Evolutionary conservation across 2,888 invertebrate species (phyloP), one percentile per base, ranked within the genome.

Genomic region (Melanophora roralis): DNA sequence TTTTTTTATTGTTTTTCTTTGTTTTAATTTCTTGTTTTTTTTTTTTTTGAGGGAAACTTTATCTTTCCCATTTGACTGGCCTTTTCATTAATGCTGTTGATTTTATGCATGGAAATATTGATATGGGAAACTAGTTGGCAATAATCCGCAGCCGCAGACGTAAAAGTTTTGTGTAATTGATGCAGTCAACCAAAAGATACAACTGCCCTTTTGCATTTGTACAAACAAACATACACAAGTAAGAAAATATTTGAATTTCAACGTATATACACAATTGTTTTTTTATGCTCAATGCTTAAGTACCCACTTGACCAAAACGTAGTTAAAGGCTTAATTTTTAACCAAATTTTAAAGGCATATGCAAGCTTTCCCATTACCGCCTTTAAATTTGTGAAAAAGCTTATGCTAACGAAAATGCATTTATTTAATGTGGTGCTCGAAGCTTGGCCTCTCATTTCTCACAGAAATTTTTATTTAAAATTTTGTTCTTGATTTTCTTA

Each of bases 81-180:
- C 80, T 73, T 75, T 72, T 76, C 76, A 59, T 64, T 59, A 45
- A 51, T 68, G 57, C 34, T 59, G 47, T 51, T 64, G 49, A 40
- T 64, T 49, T 71, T 68, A 64, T 78, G 53, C 57, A 62, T 72
- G 59, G 45, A 59, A 47, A 71, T 72, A 68, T 53, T 59, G 76
- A 6, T 32, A 68, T 32, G 51, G 19, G 40, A 72, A 51, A 43
- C 5, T 72, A 73, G 72, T 80, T 80, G 64, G 80, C 76, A 73
- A 76, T 80, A 76, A 80, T 80, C 76, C 76, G 67, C 72, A 80
- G 80, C 80, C 80, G 75, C 80, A 80, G 80, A 80, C 80, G 80
- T 80, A 76, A 76, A 80, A 80, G 76, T 80, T 80, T 80, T 73
- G 76, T 76, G 80, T 80, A 80, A 80, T 80, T 80, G 80, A 80